Percentiles rank a stretch among this genome's conserved stretches.
Conservation (phyloP, 2,113 vertebrate species). For the Neolamprologus sp. region DNA sequence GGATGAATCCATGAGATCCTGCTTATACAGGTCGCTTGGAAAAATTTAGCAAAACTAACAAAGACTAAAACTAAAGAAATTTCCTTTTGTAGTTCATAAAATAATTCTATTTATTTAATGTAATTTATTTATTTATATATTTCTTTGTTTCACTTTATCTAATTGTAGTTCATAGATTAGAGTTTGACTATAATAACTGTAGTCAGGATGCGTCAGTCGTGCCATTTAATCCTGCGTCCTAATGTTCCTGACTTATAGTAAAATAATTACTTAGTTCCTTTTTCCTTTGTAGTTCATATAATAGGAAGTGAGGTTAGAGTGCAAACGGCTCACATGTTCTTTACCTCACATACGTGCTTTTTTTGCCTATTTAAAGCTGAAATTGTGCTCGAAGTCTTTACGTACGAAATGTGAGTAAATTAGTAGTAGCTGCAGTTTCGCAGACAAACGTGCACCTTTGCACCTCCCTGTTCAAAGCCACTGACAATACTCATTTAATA, state of each 20-base stretch:
- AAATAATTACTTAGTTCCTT: background rate
- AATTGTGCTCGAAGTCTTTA: background rate
- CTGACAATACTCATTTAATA: background rate
- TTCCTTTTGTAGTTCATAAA: background rate
- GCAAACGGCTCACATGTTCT: background rate
- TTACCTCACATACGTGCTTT: fast-evolving
- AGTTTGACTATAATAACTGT: background rate
- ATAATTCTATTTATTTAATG: fast-evolving
- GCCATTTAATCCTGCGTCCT: background rate
- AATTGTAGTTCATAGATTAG: fast-evolving
- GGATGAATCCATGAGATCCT: background rate
- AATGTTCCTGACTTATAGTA: background rate
- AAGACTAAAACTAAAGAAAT: background rate
- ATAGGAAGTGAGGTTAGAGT: background rate
- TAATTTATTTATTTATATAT: background rate
- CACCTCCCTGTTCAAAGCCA: background rate
- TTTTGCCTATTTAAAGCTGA: background rate
- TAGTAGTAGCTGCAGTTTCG: background rate
- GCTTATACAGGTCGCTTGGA: fast-evolving
- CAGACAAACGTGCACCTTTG: background rate
- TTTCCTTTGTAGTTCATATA: background rate
- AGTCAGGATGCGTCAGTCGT: background rate
- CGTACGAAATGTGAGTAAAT: background rate
- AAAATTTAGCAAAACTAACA: background rate
- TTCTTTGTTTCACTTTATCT: background rate